Base-by-base conservation (phyloP, 2,113 vertebrate genomes). In the Pelecanoides urinatrix region DNA sequence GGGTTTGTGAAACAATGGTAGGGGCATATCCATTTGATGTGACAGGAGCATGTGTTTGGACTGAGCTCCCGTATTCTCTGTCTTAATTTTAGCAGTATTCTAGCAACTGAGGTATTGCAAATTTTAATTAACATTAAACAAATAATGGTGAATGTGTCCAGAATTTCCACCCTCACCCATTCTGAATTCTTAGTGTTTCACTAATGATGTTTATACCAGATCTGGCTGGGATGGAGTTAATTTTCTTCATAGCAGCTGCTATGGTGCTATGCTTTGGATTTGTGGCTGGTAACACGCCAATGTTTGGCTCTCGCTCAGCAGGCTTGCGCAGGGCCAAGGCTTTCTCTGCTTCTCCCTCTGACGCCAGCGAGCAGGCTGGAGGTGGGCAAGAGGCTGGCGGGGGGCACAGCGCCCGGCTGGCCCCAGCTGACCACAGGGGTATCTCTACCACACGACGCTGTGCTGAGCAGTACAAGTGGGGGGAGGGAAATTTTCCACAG, bases 391-490 rank as follows among this genome's bases (percentile, higher is more conserved):
- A n/a, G 25, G 7, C 13, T 56, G 29, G 12, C 1, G 1, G 21
- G n/a, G 36, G 19, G 20, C 14, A 6, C 15, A 30, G 6, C 6
- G 2, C 38, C 19, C 4, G 9, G 20, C 47, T 45, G 53, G 65
- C 25, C 30, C 13, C 23, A 16, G 1, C 18, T 36, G 14, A 36
- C 27, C 32, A 18, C 19, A 70, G 40, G 22, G 34, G 1, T 49
- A 10, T 18, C 29, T 34, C 10, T 7, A 14, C 27, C 12, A 2
- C 11, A 40, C 1, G 8, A 5, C 8, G 2, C 9, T 4, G 7
- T 29, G 18, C 11, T 78, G 44, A 36, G 18, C 36, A 44, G 11
- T 20, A 68, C 38, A 73, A 65, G 14, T 6, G 8, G 7, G 36
- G 16, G 16, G 30, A 87, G 9, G 12, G 47, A 42, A 7, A 9